Conservation (phyloP, 1,140 invertebrate genomes). For the fruit fly (Drosophila melanogaster) region DNA sequence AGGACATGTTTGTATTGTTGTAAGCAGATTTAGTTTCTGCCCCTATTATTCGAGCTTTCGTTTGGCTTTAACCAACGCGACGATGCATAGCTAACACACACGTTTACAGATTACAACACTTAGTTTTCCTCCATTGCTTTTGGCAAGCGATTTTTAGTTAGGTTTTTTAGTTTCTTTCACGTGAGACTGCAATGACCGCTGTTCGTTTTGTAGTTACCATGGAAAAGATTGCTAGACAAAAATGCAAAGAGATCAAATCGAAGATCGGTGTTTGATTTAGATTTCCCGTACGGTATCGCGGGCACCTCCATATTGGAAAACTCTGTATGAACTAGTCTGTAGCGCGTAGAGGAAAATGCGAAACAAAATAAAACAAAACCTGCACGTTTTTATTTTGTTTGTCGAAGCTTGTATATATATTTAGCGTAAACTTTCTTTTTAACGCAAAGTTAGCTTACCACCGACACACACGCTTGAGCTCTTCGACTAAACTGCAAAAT, state of each 20-base stretch:
- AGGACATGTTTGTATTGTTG: conserved; percentile 41
- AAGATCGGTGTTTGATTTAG: conserved; percentile 30
- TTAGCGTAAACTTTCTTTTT: conserved; percentile 76
- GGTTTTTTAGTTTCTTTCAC: conserved; percentile 11
- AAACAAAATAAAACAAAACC: conserved; percentile 64
- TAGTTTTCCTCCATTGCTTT: conserved; percentile 40
- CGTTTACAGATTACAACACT: conserved; percentile 54
- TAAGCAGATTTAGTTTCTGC: conserved; percentile 28
- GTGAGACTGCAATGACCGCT: conserved; percentile 12
- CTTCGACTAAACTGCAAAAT: conserved; percentile 59
- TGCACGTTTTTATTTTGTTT: conserved; percentile 59
- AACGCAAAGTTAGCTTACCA: conserved; percentile 56
- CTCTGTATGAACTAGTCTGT: conserved; percentile 28
- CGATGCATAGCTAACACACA: conserved; percentile 43
- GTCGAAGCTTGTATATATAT: conserved; percentile 64
- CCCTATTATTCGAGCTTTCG: conserved; percentile 53
- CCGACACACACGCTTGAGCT: conserved; percentile 57
- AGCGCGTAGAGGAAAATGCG: conserved; percentile 60
- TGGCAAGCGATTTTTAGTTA: conserved; percentile 21
- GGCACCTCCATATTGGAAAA: conserved; percentile 35
- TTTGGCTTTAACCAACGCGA: conserved; percentile 17
- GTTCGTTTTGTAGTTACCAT: conserved; percentile 2
- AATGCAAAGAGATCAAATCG: conserved; percentile 25
- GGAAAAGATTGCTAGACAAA: conserved; percentile 10
- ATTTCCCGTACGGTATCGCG: conserved; percentile 45